A percentile compares a stretch with the other conserved stretches of the same genome.
Conservation (phyloP, 2,888 invertebrate genomes). For the Hartigia nigra region DNA sequence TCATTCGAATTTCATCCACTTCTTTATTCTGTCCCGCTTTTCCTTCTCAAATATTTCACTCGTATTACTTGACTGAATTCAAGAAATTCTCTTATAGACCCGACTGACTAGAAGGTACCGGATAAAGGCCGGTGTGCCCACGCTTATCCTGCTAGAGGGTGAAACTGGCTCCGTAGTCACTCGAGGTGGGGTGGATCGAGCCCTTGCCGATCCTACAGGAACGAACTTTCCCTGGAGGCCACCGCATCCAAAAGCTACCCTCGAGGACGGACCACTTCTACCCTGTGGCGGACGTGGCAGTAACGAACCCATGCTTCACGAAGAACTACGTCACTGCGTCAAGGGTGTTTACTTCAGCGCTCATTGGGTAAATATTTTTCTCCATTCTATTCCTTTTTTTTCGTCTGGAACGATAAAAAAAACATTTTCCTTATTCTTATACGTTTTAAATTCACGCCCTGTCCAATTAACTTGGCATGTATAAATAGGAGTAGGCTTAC, state of each 20-base stretch:
- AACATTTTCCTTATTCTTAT: not conserved
- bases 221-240: slow-evolving; percentile 83
- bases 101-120: slow-evolving; percentile 81
- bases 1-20: slow-evolving; percentile 4
- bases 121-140: slow-evolving; percentile 81
- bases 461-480: not conserved
- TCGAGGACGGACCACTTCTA: slow-evolving; percentile 61
- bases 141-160: slow-evolving; percentile 76
- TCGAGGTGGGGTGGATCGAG: slow-evolving; percentile 72
- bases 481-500: not conserved
- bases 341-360: slow-evolving; percentile 89
- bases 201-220: slow-evolving; percentile 78
- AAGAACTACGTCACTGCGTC: slow-evolving; percentile 73
- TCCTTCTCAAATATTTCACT: not conserved
- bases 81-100: slow-evolving; percentile 69
- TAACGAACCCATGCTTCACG: slow-evolving; percentile 68
- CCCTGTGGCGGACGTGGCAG: slow-evolving; percentile 59
- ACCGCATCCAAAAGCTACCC: slow-evolving; percentile 67
- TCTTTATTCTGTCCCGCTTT: not conserved
- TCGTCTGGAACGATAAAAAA: not conserved
- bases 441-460: not conserved
- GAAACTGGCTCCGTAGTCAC: slow-evolving; percentile 76
- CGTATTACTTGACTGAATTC: not conserved
- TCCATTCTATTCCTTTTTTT: not conserved
- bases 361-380: slow-evolving; percentile 78